phyloP scores from a whole-genome alignment of 2,888 invertebrate genomes.

The Rhingia campestris region DNA sequence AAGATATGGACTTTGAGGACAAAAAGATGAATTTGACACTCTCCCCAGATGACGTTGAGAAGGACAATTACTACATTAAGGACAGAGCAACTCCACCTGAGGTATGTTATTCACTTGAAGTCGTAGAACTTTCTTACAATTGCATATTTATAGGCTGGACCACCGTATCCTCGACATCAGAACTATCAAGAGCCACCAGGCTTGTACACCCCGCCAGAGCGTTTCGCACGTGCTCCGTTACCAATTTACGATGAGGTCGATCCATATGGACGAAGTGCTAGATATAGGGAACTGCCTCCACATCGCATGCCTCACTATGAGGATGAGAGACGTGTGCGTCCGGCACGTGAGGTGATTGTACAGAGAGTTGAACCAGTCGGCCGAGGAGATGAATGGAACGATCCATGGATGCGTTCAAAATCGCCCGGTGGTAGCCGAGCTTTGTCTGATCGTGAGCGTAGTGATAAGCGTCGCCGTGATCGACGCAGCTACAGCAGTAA shows the following conservation, averaged over 20 bases:
- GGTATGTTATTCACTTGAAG: constrained; percentile 71
- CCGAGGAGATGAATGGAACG: constrained; percentile 95
- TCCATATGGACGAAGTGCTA: constrained; percentile 82
- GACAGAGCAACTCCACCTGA: constrained; percentile 86
- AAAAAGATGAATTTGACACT: constrained; percentile 94
- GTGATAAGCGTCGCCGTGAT: constrained; percentile 80
- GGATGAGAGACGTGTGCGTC: constrained; percentile 85
- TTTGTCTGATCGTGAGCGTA: constrained; percentile 78
- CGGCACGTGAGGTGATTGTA: constrained; percentile 90
- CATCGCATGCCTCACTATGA: constrained; percentile 85
- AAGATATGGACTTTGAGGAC: constrained; percentile 97
- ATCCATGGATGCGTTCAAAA: constrained; percentile 95
- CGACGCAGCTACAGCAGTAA: constrained; percentile 82
- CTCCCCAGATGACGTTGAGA: constrained; percentile 88
- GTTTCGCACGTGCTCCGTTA: constrained; percentile 79
- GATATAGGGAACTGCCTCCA: constrained; percentile 84
- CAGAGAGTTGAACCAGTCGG: constrained; percentile 85
- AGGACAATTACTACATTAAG: constrained; percentile 89
- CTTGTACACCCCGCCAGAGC: constrained; percentile 81
- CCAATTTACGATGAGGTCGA: constrained; percentile 81
- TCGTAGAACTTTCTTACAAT: background rate
- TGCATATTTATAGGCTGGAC: constrained; percentile 61
- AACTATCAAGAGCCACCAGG: constrained; percentile 76
- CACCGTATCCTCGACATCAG: constrained; percentile 76
- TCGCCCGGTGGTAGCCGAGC: constrained; percentile 85